Base-by-base conservation (phyloP, 2,888 invertebrate genomes). In the Camptogramma bilineatum region DNA sequence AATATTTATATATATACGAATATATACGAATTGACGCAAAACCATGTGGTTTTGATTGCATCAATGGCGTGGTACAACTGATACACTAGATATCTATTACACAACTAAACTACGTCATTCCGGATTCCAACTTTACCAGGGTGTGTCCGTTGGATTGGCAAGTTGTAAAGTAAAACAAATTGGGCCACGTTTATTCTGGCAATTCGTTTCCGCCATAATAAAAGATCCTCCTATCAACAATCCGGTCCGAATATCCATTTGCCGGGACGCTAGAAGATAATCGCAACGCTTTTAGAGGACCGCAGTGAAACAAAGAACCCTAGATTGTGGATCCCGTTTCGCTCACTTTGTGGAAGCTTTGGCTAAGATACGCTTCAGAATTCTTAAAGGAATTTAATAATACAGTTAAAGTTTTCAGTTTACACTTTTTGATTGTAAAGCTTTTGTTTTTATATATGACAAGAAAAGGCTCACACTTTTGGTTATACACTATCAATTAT, bases 181-280 rank as follows among this genome's bases (percentile, higher is more conserved):
- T 67, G 68, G 56, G 16, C 47, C 47, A 55, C 58, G 62, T 42
- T 72, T 70, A 69, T 63, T 66, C 67, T 56, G 54, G 53, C 69
- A 73, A 75, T 75, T 69, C 68, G 69, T 72, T 72, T 69, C 64
- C 69, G 64, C 63, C 57, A 68, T 72, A 71, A 72, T 75, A 73
- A 73, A 71, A 73, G 68, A 68, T 66, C 69, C 58, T 42, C 58
- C 70, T 66, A 69, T 73, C 72, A 71, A 69, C 70, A 68, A 59
- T 31, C 54, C 61, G 67, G 71, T 69, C 72, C 71, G 68, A 72
- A 73, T 73, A 73, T 71, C 73, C 73, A 75, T 73, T 75, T 71
- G 64, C 71, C 60, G 68, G 57, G 64, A 69, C 69, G 69, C 68
- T 64, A 66, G 48, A 64, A 71, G 72, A 73, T 75, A 73, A 75